Evolutionary conservation across 2,888 invertebrate genomes (phyloP), one percentile per base, ranked within the genome.

Genomic region (Philopedon plagiatum): DNA sequence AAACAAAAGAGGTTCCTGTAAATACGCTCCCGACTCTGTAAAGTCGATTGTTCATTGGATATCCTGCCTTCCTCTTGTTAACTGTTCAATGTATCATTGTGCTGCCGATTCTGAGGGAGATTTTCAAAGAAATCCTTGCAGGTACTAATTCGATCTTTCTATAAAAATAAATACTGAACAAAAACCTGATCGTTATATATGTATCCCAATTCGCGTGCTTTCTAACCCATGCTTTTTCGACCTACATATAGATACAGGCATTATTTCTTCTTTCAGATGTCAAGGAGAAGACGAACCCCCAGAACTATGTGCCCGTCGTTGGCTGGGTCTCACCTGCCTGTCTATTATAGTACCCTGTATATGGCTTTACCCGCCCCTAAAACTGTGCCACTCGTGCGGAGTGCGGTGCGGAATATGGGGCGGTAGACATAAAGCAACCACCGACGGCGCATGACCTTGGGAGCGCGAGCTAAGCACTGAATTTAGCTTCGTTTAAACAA

Each of bases 31-130:
- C 0, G 97, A 97, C 86, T 90, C 91, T 80, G 91, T 93, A 82
- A 90, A 90, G 77, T 88, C 91, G 23, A 89, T 90, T 67, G 90
- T 95, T 94, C 56, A 69, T 34, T 75, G 69, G 63, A 21, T 75
- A 54, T 71, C 78, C 51, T 97, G 97, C 84, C 92, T 97, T 81
- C 82, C 80, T 9, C 95, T 96, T 85, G 96, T 97, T 15, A 92
- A 93, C 87, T 94, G 96, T 81, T 91, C 97, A 91, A 88, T 96
- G 81, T 97, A 97, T 87, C 97, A 97, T 87, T 97, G 97, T 86
- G 93, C 95, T 91, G 90, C 94, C 76, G 96, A 96, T 85, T 90
- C 94, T 1, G 97, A 97, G 83, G 96, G 95, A 0, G 96, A 97
- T 79, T 94, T 93, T 84, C 90, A 91, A 63, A 90, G 92, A 82